These are phyloP conservation scores for Apotomis turbidana DNA, from an alignment of 2,888 invertebrate genomes.

Conservation along the genomic window DNA sequence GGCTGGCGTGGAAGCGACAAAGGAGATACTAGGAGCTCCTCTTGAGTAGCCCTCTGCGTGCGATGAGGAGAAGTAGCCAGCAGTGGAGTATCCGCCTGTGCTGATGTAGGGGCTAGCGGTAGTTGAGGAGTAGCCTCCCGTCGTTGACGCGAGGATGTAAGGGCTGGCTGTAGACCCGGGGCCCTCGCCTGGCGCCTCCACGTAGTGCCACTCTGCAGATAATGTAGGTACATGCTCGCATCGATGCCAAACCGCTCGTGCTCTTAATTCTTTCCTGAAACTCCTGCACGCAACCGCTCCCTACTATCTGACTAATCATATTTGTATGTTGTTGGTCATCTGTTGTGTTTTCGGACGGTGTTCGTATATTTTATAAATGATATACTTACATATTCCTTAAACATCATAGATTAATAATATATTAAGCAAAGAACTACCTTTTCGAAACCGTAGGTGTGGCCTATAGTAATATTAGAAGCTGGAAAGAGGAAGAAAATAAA, in stretches of 20 bases:
- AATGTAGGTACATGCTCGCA: slow-evolving; percentile 35
- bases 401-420: neutral
- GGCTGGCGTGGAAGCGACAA: slow-evolving; percentile 37
- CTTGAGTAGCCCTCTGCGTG: slow-evolving; percentile 24
- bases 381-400: neutral
- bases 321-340: slow-evolving; percentile 4
- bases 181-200: slow-evolving; percentile 57
- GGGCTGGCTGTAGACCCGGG: neutral
- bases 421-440: neutral
- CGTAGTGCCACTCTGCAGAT: slow-evolving; percentile 68
- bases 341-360: slow-evolving; percentile 1
- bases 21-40: slow-evolving; percentile 33
- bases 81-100: slow-evolving; percentile 8
- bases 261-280: slow-evolving; percentile 29
- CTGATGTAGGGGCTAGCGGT: slow-evolving; percentile 32
- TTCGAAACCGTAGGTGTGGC: neutral
- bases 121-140: slow-evolving; percentile 34
- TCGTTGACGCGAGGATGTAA: slow-evolving; percentile 43
- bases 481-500: neutral
- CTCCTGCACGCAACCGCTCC: slow-evolving; percentile 36
- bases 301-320: slow-evolving; percentile 19
- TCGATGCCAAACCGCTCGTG: slow-evolving; percentile 15
- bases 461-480: neutral
- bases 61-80: slow-evolving; percentile 12
- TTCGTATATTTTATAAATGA: neutral